Percentiles rank a stretch among this genome's conserved stretches.
Conservation (phyloP, 2,113 vertebrate genomes). For the Tetrax tetrax region DNA sequence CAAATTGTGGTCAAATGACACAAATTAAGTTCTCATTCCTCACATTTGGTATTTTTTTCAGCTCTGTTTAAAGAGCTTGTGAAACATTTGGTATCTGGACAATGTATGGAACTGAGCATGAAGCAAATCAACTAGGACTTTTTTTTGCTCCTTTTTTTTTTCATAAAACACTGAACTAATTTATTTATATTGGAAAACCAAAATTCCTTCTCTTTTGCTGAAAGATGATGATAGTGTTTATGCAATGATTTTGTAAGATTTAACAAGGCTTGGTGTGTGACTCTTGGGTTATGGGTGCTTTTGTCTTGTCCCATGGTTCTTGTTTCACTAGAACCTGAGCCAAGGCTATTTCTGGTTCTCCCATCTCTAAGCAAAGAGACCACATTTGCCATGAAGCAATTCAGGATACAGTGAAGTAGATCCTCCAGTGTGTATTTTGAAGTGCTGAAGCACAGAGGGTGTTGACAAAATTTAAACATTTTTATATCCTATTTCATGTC, state of each 20-base stretch:
- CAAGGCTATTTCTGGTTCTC: constrained; percentile 39
- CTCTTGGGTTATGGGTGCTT: neutral
- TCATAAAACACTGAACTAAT: neutral
- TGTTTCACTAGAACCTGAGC: neutral
- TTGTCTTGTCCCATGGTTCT: neutral
- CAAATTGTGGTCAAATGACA: neutral
- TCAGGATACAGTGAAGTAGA: neutral
- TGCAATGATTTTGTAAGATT: neutral
- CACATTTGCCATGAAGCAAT: neutral
- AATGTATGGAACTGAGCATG: neutral
- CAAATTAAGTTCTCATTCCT: neutral
- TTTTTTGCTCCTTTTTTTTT: no score
- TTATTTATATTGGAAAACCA: neutral
- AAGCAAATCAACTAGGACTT: neutral
- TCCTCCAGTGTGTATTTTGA: neutral
- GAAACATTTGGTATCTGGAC: neutral
- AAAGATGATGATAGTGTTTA: neutral
- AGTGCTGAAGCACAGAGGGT: constrained; percentile 21
- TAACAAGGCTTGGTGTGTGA: neutral
- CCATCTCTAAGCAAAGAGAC: neutral
- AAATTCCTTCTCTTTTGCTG: neutral
- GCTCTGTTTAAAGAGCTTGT: neutral
- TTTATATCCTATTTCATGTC: constrained; percentile 43
- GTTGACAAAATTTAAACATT: constrained; percentile 52
- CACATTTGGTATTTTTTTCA: neutral